Conservation (phyloP, 2,113 vertebrate species). For the Eidolon helvum region DNA sequence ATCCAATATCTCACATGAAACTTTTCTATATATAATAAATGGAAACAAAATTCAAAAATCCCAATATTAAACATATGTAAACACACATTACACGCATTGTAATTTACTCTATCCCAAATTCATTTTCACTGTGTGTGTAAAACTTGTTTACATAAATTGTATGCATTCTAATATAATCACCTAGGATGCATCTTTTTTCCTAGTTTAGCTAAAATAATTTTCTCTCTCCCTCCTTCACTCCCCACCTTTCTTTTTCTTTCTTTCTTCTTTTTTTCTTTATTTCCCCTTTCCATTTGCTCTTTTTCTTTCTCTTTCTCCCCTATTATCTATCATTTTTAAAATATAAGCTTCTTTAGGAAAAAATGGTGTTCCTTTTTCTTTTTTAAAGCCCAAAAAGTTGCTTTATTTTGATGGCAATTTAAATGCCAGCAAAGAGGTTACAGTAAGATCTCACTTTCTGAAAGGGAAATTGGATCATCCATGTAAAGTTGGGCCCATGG, state of each 20-base stretch:
- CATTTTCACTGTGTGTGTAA: neutral
- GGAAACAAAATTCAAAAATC: neutral
- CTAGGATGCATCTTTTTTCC: neutral
- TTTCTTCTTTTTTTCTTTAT: fast-evolving
- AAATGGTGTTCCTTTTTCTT: neutral
- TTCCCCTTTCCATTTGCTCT: no score
- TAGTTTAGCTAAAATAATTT: neutral
- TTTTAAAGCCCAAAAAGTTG: neutral
- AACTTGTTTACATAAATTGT: neutral
- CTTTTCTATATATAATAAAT: neutral
- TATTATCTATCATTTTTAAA: neutral
- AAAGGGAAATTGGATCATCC: neutral
- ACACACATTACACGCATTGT: neutral
- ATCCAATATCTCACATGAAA: neutral
- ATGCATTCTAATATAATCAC: neutral
- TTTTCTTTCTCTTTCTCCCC: no score
- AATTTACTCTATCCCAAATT: neutral
- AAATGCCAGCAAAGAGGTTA: neutral
- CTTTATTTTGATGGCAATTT: neutral
- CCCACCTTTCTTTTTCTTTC: fast-evolving
- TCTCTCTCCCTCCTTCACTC: no score
- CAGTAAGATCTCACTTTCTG: neutral
- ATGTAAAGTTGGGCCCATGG: neutral
- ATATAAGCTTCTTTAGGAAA: neutral
- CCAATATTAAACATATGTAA: neutral